Conservation (phyloP, 2,797 vertebrate genomes). For the Ataeniobius toweri region DNA sequence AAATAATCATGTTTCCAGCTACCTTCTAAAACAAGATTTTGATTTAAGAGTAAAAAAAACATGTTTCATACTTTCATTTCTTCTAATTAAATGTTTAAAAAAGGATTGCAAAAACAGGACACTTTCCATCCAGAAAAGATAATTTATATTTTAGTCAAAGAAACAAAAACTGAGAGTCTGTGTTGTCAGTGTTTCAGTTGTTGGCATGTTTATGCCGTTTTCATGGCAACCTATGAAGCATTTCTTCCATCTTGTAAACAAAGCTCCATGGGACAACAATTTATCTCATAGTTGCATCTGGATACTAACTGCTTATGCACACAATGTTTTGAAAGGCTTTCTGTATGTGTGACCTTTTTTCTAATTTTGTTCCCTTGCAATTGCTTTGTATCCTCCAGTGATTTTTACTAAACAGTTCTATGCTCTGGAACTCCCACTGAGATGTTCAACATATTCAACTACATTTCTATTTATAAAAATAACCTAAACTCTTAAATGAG, state of each 20-base stretch:
- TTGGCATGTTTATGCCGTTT: slow-evolving; percentile 40
- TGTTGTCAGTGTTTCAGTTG: slow-evolving; percentile 8
- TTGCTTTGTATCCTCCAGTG: not conserved
- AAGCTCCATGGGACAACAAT: not conserved
- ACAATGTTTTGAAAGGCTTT: slow-evolving; percentile 7
- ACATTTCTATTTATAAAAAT: not conserved
- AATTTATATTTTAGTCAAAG: not conserved
- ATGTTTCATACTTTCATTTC: not conserved
- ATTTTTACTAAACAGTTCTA: not conserved
- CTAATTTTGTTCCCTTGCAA: not conserved
- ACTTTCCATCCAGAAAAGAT: not conserved
- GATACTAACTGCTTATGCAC: slow-evolving; percentile 18
- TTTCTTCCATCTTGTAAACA: slow-evolving; percentile 34
- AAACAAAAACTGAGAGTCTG: not conserved
- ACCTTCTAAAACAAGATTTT: not conserved
- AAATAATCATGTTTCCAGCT: too few species aligned
- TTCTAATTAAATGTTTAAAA: not conserved
- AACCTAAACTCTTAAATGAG: not conserved
- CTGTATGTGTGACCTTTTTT: not conserved
- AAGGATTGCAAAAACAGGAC: not conserved
- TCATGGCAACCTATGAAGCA: slow-evolving; percentile 5
- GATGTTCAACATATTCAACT: not conserved
- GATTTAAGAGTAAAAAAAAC: not conserved
- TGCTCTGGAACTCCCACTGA: slow-evolving; percentile 6
- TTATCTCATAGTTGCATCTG: slow-evolving; percentile 3